Evolutionary conservation across 2,113 vertebrate genomes (phyloP).

Genomic region (Hyperoodon ampullatus): DNA sequence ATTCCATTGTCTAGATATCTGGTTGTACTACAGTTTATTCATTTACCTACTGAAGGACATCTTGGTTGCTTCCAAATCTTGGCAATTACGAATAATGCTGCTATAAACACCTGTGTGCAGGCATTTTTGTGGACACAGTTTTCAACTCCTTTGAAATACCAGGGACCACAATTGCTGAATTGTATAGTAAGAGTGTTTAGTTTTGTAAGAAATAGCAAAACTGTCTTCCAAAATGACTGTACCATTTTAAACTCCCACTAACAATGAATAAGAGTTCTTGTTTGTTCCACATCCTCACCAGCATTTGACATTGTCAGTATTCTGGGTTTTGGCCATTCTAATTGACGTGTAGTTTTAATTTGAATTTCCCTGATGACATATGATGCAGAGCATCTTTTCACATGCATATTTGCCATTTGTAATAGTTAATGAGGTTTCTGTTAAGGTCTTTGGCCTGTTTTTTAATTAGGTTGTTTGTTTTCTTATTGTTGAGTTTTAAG

Average conservation of each 20-base stretch:
- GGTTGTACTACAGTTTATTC: neutral
- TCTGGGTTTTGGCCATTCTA: no score
- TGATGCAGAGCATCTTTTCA: no score
- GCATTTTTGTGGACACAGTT: neutral
- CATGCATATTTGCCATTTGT: no score
- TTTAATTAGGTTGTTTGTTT: no score
- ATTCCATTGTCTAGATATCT: neutral
- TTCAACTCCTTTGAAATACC: neutral
- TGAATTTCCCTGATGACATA: neutral
- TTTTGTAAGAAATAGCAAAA: neutral
- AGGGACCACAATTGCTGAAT: neutral
- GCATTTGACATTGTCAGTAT: no score
- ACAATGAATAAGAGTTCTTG: no score
- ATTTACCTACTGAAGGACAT: neutral
- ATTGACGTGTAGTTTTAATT: neutral
- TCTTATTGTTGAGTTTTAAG: no score
- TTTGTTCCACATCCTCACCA: no score
- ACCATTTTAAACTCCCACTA: no score
- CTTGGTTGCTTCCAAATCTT: neutral
- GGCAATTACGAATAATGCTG: neutral
- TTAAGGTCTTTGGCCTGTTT: no score
- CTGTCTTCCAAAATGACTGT: neutral
- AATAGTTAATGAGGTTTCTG: no score
- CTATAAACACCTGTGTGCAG: neutral
- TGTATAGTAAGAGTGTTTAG: neutral